Conservation (phyloP, 2,113 vertebrate genomes). For the Guaruba guarouba region DNA sequence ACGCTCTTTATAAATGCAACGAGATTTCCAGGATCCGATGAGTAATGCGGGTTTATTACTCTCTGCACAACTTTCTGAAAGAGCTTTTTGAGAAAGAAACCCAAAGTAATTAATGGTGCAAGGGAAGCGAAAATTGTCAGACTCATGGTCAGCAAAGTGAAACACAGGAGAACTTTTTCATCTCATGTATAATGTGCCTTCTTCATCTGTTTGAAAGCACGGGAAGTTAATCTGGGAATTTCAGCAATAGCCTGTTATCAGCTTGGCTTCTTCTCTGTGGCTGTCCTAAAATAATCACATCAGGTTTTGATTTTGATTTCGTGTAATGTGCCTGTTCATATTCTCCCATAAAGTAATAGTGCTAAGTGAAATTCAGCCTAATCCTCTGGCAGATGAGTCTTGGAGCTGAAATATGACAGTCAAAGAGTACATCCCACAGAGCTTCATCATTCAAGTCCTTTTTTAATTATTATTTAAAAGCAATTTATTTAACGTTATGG, state of each 20-base stretch:
- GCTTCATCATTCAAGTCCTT: not conserved
- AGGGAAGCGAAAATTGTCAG: constrained; percentile 13
- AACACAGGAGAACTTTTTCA: not conserved
- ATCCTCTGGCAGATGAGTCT: not conserved
- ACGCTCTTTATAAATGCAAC: constrained; percentile 31
- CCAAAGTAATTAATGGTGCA: constrained; percentile 32
- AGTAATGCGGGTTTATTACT: constrained; percentile 50
- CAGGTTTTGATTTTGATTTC: constrained; percentile 6
- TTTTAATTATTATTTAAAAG: not conserved
- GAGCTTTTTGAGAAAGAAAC: constrained; percentile 57
- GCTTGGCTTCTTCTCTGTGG: not conserved
- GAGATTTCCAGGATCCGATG: constrained; percentile 58
- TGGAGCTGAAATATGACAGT: not conserved
- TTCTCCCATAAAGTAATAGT: not conserved
- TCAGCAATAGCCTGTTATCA: not conserved
- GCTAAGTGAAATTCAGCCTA: not conserved
- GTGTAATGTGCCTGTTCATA: not conserved
- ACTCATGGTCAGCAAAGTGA: not conserved
- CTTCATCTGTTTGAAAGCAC: not conserved
- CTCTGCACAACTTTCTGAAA: constrained; percentile 40
- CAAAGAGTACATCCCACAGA: not conserved
- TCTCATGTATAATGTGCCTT: not conserved
- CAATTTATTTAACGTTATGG: not conserved
- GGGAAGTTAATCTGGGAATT: not conserved
- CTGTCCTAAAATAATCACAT: not conserved